These are phyloP conservation scores for Adrianichthys oophorus DNA, from an alignment of 2,797 vertebrate genomes.

Conservation along the genomic window DNA sequence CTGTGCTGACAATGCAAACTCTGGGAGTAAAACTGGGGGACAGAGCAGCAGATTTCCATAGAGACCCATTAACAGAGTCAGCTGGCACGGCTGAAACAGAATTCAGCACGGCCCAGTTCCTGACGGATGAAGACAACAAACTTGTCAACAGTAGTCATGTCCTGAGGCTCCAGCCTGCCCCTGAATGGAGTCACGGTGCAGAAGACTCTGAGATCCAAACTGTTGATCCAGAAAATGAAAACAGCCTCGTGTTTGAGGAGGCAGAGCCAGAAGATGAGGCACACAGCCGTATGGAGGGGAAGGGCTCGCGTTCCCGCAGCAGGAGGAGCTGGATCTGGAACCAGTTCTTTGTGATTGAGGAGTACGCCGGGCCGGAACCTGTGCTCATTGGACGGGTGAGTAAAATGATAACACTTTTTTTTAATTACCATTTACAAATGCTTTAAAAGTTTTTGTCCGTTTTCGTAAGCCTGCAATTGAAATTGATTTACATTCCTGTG, in stretches of 20 bases:
- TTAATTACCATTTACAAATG: background rate
- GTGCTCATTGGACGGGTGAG: conserved; percentile 76
- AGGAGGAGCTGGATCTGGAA: conserved; percentile 96
- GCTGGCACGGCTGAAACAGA: conserved; percentile 57
- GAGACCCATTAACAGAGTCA: conserved; percentile 68
- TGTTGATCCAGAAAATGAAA: conserved; percentile 51
- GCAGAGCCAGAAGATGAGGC: conserved; percentile 55
- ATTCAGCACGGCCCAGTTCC: conserved; percentile 61
- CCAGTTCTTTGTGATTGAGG: conserved; percentile 94
- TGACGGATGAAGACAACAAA: conserved; percentile 62
- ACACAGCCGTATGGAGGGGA: conserved; percentile 34
- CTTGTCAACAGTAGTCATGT: conserved; percentile 74
- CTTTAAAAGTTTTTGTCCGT: conserved; percentile 7
- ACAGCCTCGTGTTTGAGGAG: conserved; percentile 78
- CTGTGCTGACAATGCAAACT: conserved; percentile 66
- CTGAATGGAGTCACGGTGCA: conserved; percentile 55
- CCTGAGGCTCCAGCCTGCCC: conserved; percentile 77
- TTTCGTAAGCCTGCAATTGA: conserved; percentile 56
- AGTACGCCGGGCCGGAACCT: conserved; percentile 90
- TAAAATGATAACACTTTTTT: conserved; percentile 2
- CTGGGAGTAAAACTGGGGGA: conserved; percentile 53
- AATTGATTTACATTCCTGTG: conserved; percentile 63
- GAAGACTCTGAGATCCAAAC: conserved; percentile 57
- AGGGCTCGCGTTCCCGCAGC: conserved; percentile 77
- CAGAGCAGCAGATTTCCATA: conserved; percentile 57